Percentiles rank a stretch among this genome's conserved stretches.
Evolutionary conservation across 2,113 vertebrate species (phyloP).

Genomic region (Oxyura jamaicensis): DNA sequence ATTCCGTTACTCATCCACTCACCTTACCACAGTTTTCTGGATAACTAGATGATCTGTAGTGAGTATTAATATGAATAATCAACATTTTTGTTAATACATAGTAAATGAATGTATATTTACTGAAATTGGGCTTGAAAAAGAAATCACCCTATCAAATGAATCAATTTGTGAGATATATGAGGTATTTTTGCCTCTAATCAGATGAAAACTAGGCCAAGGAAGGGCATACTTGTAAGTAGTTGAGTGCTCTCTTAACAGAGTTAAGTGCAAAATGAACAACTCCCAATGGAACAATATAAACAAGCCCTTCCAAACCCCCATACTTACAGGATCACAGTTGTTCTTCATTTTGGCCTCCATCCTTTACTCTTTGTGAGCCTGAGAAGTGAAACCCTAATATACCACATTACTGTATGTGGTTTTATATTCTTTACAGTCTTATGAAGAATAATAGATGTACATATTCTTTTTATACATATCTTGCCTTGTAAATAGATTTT

Average conservation of each 20-base stretch:
- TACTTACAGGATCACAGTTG: neutral
- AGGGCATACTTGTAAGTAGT: neutral
- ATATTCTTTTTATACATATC: neutral
- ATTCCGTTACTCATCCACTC: neutral
- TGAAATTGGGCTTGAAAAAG: neutral
- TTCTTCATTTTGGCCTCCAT: neutral
- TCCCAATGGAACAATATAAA: neutral
- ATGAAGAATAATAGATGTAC: neutral
- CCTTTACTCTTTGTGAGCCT: neutral
- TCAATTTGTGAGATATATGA: neutral
- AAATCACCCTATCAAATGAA: accelerated
- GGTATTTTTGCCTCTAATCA: neutral
- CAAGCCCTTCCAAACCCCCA: neutral
- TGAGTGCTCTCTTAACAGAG: neutral
- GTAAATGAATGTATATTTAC: neutral
- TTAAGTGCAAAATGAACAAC: constrained; percentile 11
- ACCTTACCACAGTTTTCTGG: neutral
- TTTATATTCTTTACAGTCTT: neutral
- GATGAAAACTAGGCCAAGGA: neutral
- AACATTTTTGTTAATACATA: neutral
- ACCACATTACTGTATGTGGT: neutral
- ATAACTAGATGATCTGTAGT: neutral
- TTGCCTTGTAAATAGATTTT: neutral
- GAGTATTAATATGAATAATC: neutral
- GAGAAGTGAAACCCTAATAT: neutral